Evolutionary conservation across 2,113 vertebrate genomes (phyloP).

Genomic region (Ictidomys tridecemlineatus): DNA sequence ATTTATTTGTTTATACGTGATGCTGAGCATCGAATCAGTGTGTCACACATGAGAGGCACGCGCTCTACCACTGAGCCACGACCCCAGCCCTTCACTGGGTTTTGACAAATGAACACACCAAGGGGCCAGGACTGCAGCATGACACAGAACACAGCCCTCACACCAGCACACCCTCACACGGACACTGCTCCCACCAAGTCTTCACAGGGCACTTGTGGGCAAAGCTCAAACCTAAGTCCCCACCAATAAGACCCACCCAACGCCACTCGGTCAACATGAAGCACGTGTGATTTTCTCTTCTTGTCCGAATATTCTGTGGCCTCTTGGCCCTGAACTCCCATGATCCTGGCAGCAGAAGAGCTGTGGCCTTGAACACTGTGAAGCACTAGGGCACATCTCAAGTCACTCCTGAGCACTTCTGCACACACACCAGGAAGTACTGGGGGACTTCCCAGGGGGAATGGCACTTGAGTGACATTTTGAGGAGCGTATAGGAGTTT

Average conservation of each 20-base stretch:
- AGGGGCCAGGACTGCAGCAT: background rate
- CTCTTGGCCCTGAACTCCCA: background rate
- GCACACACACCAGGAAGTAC: background rate
- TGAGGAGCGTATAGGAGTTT: background rate
- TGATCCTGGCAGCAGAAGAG: background rate
- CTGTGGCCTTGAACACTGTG: background rate
- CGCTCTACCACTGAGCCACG: no score
- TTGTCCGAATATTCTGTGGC: background rate
- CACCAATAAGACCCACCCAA: background rate
- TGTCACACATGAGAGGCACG: no score
- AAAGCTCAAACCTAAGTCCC: background rate
- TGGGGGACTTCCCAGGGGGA: background rate
- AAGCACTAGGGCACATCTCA: background rate
- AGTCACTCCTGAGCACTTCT: background rate
- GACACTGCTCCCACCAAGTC: background rate
- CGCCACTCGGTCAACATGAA: background rate
- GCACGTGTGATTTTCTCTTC: background rate
- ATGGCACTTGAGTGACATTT: background rate
- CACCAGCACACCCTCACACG: fast-evolving
- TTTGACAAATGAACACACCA: background rate
- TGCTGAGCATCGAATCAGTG: no score
- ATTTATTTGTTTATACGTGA: no score
- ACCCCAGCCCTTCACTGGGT: background rate
- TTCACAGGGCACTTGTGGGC: background rate
- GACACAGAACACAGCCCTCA: fast-evolving